Conservation (phyloP, 2,888 invertebrate genomes). For the Geophilus truncorum region DNA sequence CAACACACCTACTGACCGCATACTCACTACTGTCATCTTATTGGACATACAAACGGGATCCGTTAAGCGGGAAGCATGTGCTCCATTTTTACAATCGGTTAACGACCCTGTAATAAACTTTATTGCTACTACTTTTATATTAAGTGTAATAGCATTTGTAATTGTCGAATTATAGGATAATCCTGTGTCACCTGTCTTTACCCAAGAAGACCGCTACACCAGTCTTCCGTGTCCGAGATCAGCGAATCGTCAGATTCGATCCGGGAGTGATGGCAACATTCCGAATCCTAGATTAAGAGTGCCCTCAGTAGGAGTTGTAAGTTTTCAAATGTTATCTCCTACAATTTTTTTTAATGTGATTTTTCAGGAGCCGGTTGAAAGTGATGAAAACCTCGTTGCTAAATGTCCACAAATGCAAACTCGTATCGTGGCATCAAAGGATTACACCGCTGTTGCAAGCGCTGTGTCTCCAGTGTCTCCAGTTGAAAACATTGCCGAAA, state of each 20-base stretch:
- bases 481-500: neutral
- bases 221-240: neutral
- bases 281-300: neutral
- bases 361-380: neutral
- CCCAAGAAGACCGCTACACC: neutral
- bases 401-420: neutral
- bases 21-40: neutral
- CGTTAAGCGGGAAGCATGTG: neutral
- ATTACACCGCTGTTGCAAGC: neutral
- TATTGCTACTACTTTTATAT: too few species aligned
- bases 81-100: neutral
- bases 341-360: neutral
- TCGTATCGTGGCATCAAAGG: neutral
- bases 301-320: neutral
- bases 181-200: neutral
- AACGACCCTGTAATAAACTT: conserved; percentile 13
- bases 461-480: too few species aligned
- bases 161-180: neutral
- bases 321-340: neutral
- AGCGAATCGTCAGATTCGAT: neutral
- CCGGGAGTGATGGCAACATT: neutral
- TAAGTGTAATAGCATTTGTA: too few species aligned
- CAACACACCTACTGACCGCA: neutral
- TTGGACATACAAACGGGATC: neutral
- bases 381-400: neutral